Conservation (phyloP, 2,797 vertebrate genomes). For the Malurus leucopterus region DNA sequence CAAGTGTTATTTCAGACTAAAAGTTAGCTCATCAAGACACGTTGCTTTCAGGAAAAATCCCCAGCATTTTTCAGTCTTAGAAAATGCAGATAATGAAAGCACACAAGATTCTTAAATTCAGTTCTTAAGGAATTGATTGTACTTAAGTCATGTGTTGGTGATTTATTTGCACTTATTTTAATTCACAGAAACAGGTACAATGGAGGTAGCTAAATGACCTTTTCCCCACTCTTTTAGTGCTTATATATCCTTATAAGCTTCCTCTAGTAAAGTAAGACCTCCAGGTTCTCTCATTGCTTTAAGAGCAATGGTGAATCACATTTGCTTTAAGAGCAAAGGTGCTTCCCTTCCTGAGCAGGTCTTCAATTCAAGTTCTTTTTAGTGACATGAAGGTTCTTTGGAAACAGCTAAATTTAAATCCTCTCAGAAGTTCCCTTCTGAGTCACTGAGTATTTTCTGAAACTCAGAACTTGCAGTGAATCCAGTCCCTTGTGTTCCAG, state of each 20-base stretch:
- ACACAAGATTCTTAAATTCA: background rate
- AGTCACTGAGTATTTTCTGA: background rate
- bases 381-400: background rate
- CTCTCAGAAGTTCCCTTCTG: background rate
- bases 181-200: background rate
- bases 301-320: background rate
- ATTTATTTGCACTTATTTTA: background rate
- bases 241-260: background rate
- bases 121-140: background rate
- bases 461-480: background rate
- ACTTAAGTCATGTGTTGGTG: background rate
- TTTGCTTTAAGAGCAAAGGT: background rate
- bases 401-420: background rate
- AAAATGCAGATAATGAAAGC: background rate
- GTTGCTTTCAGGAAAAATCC: background rate
- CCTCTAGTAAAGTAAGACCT: background rate
- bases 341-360: background rate
- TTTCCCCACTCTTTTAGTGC: fast-evolving
- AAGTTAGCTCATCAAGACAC: background rate
- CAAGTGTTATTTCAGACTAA: background rate
- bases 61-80: background rate
- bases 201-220: background rate
- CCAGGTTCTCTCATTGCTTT: background rate
- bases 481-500: too few relatives aligned
- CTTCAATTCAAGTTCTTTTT: background rate